A percentile compares a stretch with the other conserved stretches of the same genome.
These are phyloP conservation scores for Cephonodes hylas DNA, from an alignment of 2,888 invertebrate genomes.

Conservation along the genomic window DNA sequence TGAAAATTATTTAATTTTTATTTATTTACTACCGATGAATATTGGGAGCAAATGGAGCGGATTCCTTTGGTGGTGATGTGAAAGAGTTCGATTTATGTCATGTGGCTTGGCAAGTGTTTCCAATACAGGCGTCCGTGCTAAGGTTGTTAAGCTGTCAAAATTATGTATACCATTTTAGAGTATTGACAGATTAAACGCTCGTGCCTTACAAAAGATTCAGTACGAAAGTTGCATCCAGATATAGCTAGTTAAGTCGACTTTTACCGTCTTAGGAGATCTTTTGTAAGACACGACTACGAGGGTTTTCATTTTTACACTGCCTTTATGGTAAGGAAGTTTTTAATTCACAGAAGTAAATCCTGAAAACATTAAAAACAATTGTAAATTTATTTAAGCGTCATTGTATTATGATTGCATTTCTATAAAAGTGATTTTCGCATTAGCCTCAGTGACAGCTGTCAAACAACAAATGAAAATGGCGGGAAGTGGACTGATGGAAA, in stretches of 20 bases:
- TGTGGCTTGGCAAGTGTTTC: constrained; percentile 6
- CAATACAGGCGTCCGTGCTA: constrained; percentile 8
- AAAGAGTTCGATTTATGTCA: background rate
- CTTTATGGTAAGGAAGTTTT: background rate
- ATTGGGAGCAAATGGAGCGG: constrained; percentile 55
- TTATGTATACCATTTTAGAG: constrained; percentile 19
- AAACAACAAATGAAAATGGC: background rate
- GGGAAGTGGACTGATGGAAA: background rate
- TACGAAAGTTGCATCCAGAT: background rate
- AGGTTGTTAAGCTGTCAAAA: constrained; percentile 16
- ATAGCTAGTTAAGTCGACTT: constrained; percentile 7
- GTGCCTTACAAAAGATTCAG: background rate
- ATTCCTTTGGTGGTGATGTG: constrained; percentile 25
- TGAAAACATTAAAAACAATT: too few relatives aligned
- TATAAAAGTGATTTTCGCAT: too few relatives aligned
- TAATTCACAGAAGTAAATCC: background rate
- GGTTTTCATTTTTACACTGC: constrained; percentile 2
- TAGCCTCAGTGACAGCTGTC: background rate
- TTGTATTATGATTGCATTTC: too few relatives aligned
- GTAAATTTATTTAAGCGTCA: too few relatives aligned
- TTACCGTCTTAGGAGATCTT: background rate
- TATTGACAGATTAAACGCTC: constrained; percentile 5
- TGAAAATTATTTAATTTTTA: constrained; percentile 62
- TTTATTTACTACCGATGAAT: constrained; percentile 56
- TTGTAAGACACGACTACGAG: constrained; percentile 3